Evolutionary conservation across 1,140 invertebrate genomes (phyloP), one percentile per base, ranked within the genome.

Genomic region (Drosophila virilis): DNA sequence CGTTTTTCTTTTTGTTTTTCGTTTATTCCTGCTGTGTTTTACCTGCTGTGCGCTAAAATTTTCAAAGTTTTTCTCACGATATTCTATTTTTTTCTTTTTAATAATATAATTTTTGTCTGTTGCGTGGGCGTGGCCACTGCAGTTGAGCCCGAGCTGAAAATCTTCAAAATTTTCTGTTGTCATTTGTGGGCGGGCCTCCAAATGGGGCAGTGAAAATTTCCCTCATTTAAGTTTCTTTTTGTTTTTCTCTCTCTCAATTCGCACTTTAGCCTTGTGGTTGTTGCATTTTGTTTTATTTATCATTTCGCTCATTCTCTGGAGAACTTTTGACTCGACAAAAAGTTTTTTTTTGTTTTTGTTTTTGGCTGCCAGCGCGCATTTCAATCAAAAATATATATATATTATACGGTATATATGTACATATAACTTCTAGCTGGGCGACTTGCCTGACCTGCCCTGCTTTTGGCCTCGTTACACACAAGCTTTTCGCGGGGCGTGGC

Each of bases 321-420:
- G 66, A 70, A 70, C 72, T 69, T 74, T 74, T 70, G 72, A 58
- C 57, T 61, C 42, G 58, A 48, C n/a, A 46, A 73, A 67, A 50
- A 57, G 37, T 57, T 50, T 73, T 69, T 17, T 17, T 17, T 73
- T 69, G 1, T 17, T 17, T 17, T 74, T 70, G 60, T 50, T 73
- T 70, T 74, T 70, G 60, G 60, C 60, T 72, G 61, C 69, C 68
- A n/a, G 61, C 46, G 58, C 72, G 72, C 66, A 65, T 65, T 75
- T 75, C 73, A 75, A 75, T 75, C 73, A 75, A 54, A 72, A 71
- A 60, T 73, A 60, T 67, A 60, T 67, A 52, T 66, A 72, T 45
- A 57, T 5, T 32, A 45, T 46, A 62, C 32, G 50, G 6, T 50
- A 43, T 45, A 35, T 42, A 32, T 51, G 35, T 72, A 15, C 46